Evolutionary conservation across 2,888 invertebrate genomes (phyloP).

Genomic region (Cheilosia vernalis): DNA sequence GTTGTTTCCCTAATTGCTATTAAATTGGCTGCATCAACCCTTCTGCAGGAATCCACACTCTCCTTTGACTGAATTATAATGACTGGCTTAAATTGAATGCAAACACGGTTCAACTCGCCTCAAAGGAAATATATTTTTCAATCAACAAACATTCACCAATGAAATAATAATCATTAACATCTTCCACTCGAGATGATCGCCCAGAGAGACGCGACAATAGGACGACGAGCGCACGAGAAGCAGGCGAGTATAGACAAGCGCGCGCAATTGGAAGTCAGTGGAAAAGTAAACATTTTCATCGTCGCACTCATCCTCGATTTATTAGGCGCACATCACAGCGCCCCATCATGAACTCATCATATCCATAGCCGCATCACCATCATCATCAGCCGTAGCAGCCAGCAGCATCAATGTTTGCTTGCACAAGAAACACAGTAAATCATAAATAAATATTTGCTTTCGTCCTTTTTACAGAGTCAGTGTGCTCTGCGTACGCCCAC

Average conservation of each 20-base stretch:
- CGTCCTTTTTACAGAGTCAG: conserved; percentile 40
- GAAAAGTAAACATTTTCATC: conserved; percentile 52
- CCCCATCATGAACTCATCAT: conserved; percentile 19
- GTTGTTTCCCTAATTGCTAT: conserved; percentile 7
- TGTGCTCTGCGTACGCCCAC: not conserved
- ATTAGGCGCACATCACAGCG: conserved; percentile 17
- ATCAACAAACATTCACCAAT: conserved; percentile 53
- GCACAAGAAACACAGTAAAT: conserved; percentile 70
- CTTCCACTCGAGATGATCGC: conserved; percentile 62
- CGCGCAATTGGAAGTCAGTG: conserved; percentile 13
- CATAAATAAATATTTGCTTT: conserved; percentile 72
- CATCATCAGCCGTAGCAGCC: conserved; percentile 1
- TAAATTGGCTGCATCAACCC: conserved; percentile 3
- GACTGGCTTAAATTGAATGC: conserved; percentile 17
- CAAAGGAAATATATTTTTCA: conserved; percentile 44
- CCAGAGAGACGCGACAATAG: conserved; percentile 32
- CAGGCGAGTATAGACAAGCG: not conserved
- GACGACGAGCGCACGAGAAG: not conserved
- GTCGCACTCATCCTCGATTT: conserved; percentile 10
- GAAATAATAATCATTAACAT: conserved; percentile 68
- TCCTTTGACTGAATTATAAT: not conserved
- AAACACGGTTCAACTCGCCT: conserved; percentile 19
- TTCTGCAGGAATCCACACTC: not conserved
- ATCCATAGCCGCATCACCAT: conserved; percentile 21
- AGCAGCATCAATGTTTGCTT: conserved; percentile 50